Conservation (phyloP, 2,113 vertebrate genomes). For the Himantopus leucocephalus region DNA sequence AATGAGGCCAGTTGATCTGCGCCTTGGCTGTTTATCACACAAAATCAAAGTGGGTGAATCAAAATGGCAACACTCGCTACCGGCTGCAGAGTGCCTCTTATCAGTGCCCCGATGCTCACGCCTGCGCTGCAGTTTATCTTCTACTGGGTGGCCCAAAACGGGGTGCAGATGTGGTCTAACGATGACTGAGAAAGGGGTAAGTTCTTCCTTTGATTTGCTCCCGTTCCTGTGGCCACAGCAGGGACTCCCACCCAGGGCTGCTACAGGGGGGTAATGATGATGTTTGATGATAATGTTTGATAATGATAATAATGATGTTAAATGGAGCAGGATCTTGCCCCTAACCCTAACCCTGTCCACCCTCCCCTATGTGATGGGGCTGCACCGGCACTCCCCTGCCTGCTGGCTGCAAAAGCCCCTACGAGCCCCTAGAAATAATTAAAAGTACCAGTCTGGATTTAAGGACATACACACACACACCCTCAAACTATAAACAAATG, state of each 20-base stretch:
- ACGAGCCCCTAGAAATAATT: background rate
- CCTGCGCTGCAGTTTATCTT: background rate
- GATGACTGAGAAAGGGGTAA: background rate
- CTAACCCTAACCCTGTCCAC: no score
- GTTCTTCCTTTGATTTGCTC: background rate
- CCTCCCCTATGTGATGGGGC: accelerated
- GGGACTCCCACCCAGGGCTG: background rate
- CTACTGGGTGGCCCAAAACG: background rate
- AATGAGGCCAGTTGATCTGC: slow-evolving; percentile 56
- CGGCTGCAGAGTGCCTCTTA: background rate
- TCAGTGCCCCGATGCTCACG: accelerated
- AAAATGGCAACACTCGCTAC: background rate
- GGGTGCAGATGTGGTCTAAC: background rate
- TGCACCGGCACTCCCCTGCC: background rate
- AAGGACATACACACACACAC: background rate
- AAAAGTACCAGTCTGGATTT: background rate
- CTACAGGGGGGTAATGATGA: accelerated
- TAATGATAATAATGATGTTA: background rate
- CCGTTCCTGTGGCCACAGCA: background rate
- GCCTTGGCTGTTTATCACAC: slow-evolving; percentile 14
- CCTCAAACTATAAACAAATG: background rate
- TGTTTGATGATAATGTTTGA: background rate
- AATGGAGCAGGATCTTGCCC: background rate
- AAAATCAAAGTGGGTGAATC: background rate
- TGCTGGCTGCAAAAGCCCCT: background rate